A percentile compares a stretch with the other conserved stretches of the same genome.
Conservation (phyloP, 2,113 vertebrate genomes). For the Corythaixoides concolor region DNA sequence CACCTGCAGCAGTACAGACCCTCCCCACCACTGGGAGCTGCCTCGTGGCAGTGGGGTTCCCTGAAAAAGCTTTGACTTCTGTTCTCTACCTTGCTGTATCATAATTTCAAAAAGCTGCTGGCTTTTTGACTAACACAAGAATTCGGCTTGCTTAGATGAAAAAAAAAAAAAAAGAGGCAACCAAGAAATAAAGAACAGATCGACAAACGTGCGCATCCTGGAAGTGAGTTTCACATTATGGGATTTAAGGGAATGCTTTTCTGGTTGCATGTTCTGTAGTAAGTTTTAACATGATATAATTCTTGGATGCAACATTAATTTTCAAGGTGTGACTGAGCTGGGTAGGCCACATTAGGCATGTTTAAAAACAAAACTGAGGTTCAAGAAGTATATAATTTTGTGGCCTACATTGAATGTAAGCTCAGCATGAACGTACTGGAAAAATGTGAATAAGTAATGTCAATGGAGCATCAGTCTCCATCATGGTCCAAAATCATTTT, state of each 20-base stretch:
- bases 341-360: not conserved
- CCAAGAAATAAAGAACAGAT: not conserved
- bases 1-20: not conserved
- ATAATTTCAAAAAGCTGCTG: not conserved
- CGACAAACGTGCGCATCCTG: not conserved
- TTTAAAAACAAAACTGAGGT: not conserved
- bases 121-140: not conserved
- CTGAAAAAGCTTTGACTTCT: not conserved
- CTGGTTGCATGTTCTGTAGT: not conserved
- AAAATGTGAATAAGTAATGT: not conserved
- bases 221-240: not conserved
- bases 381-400: not conserved
- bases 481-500: not conserved
- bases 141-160: not conserved
- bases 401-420: not conserved
- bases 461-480: accelerated
- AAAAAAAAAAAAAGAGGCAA: not conserved
- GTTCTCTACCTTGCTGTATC: not conserved
- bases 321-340: not conserved
- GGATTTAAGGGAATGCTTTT: not conserved
- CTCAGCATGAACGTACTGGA: not conserved
- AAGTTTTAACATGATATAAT: not conserved
- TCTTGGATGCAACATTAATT: not conserved
- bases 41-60: not conserved
- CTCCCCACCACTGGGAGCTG: not conserved